phyloP scores from a whole-genome alignment of 2,113 vertebrate genomes.

The Orycteropus afer region DNA sequence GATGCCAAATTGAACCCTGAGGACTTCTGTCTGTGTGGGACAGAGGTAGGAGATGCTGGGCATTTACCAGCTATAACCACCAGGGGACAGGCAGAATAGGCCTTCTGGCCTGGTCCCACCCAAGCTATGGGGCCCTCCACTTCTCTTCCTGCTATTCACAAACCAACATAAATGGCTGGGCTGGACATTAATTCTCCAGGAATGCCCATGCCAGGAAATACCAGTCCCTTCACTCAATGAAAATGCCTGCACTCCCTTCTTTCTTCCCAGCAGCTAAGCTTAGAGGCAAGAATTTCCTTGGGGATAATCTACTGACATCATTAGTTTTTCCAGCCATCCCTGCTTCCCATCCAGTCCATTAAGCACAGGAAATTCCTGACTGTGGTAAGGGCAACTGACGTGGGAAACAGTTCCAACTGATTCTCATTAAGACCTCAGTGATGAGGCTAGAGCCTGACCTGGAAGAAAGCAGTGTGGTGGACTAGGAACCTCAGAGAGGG shows the following conservation, averaged over 20 bases:
- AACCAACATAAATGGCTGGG: background rate
- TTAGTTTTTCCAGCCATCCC: background rate
- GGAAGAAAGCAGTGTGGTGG: background rate
- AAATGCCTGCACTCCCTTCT: background rate
- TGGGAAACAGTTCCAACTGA: background rate
- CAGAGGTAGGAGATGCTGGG: background rate
- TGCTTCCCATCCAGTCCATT: background rate
- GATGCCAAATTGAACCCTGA: background rate
- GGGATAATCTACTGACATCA: background rate
- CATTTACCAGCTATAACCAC: background rate
- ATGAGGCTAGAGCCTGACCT: background rate
- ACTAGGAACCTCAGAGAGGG: background rate
- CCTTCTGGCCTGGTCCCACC: background rate
- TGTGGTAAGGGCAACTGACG: background rate
- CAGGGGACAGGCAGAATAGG: background rate
- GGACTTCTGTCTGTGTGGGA: background rate
- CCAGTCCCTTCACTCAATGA: background rate
- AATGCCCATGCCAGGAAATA: slow-evolving; percentile 43
- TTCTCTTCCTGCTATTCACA: slow-evolving; percentile 47
- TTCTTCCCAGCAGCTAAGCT: slow-evolving; percentile 8
- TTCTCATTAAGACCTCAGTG: background rate
- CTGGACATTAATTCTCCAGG: slow-evolving; percentile 12
- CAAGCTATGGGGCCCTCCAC: background rate
- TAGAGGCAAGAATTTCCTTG: background rate
- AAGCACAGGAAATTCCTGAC: background rate